Evolutionary conservation across 2,113 vertebrate genomes (phyloP), one percentile per base, ranked within the genome.

Genomic region (Lipophrys pholis): DNA sequence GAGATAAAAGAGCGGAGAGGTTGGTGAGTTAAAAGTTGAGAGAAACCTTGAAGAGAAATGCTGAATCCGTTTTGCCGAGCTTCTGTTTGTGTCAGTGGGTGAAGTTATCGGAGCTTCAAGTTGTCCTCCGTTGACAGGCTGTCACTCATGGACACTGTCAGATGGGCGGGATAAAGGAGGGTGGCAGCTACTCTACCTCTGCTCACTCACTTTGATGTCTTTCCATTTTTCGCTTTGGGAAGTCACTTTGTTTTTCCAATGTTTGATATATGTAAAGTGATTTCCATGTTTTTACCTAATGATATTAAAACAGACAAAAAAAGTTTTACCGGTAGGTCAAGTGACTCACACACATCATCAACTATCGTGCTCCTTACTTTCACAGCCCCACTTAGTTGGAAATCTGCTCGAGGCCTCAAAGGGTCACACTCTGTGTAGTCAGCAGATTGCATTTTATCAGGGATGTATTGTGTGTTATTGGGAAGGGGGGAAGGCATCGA

Each of bases 401-500:
- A 71, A 41, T 59, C 51, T 57, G 8, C 70, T 52, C 81, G 65
- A 65, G 74, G 39, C 38, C 64, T 83, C 63, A 66, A 56, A 75
- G 66, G 69, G 46, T 63, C 15, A 39, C 21, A 52, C 41, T 71
- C 14, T 82, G 54, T 69, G 76, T 21, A 60, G 83, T 86, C 76
- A 87, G 87, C 81, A 82, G 36, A 75, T 72, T 74, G 64, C 53
- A 60, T 56, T 64, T 81, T 67, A 84, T 77, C 70, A 72, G 51
- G 74, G 73, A 68, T 36, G 50, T 68, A 55, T 40, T 43, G 65
- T 83, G 69, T 82, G 53, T 84, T 82, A 77, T 74, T 68, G 60
- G 70, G 69, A 70, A 54, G 43, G 49, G 40, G 64, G 76, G 46
- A 71, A 30, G 50, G 49, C 72, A 86, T 86, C 38, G 65, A 83